Evolutionary conservation across 2,888 invertebrate genomes (phyloP).

Genomic region (Ligdia adustata): DNA sequence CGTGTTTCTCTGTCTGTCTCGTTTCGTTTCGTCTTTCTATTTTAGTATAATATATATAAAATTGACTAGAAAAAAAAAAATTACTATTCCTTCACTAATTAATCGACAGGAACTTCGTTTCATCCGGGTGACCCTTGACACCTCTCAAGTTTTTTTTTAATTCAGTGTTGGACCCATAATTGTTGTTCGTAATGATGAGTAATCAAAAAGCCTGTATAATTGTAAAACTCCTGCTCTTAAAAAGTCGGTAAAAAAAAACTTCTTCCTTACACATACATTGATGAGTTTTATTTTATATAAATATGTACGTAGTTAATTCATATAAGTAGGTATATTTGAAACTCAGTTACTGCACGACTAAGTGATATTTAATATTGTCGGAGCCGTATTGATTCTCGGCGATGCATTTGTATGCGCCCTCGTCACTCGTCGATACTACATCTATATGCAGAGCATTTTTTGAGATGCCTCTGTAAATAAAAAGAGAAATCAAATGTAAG

Average conservation of each 20-base stretch:
- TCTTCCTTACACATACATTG: too few relatives aligned
- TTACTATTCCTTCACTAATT: too few relatives aligned
- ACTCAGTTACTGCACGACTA: constrained; percentile 44
- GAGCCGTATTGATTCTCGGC: constrained; percentile 54
- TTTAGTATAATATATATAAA: too few relatives aligned
- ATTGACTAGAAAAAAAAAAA: too few relatives aligned
- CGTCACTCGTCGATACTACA: constrained; percentile 48
- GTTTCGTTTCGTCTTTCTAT: too few relatives aligned
- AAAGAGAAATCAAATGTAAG: neutral
- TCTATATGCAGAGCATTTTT: constrained; percentile 41
- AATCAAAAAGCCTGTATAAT: neutral
- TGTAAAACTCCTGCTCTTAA: too few relatives aligned
- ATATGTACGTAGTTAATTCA: neutral
- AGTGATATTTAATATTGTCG: constrained; percentile 52
- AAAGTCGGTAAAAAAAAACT: too few relatives aligned
- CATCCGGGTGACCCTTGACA: too few relatives aligned
- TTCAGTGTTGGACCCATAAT: too few relatives aligned
- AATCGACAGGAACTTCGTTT: too few relatives aligned
- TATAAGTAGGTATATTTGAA: neutral
- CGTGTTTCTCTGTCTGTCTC: too few relatives aligned
- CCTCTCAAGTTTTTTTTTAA: too few relatives aligned
- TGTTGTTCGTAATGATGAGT: neutral
- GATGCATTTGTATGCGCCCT: constrained; percentile 61
- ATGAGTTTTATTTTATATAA: neutral
- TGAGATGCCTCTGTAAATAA: constrained; percentile 45